Evolutionary conservation across 2,113 vertebrate genomes (phyloP).

Genomic region (Menura novaehollandiae): DNA sequence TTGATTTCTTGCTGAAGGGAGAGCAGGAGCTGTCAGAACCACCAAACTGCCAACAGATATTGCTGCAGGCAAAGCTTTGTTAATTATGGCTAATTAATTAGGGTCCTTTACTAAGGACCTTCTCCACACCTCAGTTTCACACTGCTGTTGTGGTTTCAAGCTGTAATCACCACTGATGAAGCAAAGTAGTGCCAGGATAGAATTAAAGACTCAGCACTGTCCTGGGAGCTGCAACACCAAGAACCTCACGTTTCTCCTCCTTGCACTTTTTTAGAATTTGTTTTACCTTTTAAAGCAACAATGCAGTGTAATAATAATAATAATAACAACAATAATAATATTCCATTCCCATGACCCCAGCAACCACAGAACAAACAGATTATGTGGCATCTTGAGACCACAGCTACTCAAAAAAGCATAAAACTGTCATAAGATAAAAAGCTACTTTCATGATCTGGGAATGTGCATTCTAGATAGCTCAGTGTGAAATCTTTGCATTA

Average conservation of each 20-base stretch:
- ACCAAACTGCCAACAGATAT: background rate
- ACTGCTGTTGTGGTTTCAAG: background rate
- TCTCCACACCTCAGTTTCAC: background rate
- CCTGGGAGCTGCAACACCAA: background rate
- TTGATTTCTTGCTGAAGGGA: slow-evolving; percentile 82
- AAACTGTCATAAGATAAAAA: background rate
- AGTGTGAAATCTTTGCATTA: background rate
- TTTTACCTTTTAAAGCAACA: background rate
- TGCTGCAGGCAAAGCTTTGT: background rate
- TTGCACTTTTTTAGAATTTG: background rate
- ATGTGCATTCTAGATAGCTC: background rate
- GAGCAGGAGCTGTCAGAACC: background rate
- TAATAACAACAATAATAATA: background rate
- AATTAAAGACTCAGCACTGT: background rate
- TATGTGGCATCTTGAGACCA: background rate
- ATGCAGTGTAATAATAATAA: background rate
- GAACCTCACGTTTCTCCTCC: background rate
- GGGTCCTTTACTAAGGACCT: background rate
- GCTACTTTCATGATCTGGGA: background rate
- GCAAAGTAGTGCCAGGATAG: background rate
- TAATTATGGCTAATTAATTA: background rate
- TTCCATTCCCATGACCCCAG: background rate
- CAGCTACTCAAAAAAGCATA: background rate
- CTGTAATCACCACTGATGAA: background rate
- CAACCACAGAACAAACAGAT: background rate